Base-by-base conservation (phyloP, 2,888 invertebrate genomes). In the Hydrotaea cyrtoneurina region DNA sequence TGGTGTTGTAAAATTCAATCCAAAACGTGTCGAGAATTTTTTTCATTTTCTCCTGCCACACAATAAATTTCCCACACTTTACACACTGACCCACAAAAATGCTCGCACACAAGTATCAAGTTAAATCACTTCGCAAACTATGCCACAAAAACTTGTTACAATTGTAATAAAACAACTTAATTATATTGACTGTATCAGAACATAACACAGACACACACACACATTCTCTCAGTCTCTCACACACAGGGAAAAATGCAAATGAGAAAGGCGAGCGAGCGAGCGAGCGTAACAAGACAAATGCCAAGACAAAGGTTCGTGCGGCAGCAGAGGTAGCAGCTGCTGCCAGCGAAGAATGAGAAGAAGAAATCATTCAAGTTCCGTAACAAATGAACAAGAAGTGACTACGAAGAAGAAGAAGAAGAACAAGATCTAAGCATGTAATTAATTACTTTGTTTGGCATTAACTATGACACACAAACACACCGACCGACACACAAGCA, bases 361-460 rank as follows among this genome's bases (percentile, higher is more conserved):
- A 57, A 57, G 21, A 57, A 19, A 57, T 4, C 55, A 31, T 57
- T 13, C 62, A 31, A 31, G 23, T 31, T n/a, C 62, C 59, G 50
- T 50, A 50, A 50, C n/a, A 50, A 50, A 50, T 13, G 50, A 50
- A 50, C 10, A 43, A 43, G 43, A 43, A 43, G 15, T 7, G 11
- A 43, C 3, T 13, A 7, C 2, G 81, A 86, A 86, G 88, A 87
- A 10, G 81, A 86, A 86, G 88, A 87, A 83, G 80, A 86, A 85
- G 85, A 86, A 88, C 87, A 88, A 87, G 89, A 89, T 90, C 88
- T 88, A 88, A 88, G 88, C 88, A 87, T 90, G 89, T 90, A 89
- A 89, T 83, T 77, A 83, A 82, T 82, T 80, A 80, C 79, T 82
- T 82, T 80, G 79, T 83, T 69, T 86, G 78, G 80, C 80, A 86